Percentiles rank a stretch among this genome's conserved stretches.
These are phyloP conservation scores for Pontoporia blainvillei DNA, from an alignment of 2,113 vertebrate genomes.

Conservation along the genomic window DNA sequence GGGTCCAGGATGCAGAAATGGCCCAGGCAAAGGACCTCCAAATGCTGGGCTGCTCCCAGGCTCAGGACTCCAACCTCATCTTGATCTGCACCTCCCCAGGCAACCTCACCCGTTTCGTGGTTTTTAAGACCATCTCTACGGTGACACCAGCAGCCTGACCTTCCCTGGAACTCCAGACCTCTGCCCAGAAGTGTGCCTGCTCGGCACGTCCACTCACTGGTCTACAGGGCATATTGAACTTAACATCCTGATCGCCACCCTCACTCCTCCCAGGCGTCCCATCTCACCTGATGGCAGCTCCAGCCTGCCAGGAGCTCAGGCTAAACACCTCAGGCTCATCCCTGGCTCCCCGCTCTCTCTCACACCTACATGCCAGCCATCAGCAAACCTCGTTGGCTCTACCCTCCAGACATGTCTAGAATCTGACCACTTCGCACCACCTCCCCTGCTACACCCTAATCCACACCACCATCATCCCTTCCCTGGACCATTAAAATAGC, in stretches of 20 bases:
- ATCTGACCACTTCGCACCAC: not conserved
- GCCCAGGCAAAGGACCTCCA: not conserved
- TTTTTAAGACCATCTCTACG: not conserved
- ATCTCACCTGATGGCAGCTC: fast-evolving
- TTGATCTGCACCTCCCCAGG: not conserved
- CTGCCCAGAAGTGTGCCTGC: too few relatives aligned
- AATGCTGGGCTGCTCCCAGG: not conserved
- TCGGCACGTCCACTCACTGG: fast-evolving
- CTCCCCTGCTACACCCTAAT: fast-evolving
- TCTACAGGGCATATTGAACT: fast-evolving
- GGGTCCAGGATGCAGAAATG: not conserved
- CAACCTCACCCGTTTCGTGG: fast-evolving
- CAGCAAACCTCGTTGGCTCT: not conserved
- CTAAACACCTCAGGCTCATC: not conserved
- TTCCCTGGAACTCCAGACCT: not conserved
- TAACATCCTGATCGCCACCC: not conserved
- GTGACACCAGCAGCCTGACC: too few relatives aligned
- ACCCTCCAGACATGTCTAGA: not conserved
- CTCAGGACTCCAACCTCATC: not conserved
- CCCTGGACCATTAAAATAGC: not conserved
- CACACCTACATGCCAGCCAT: not conserved
- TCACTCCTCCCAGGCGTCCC: not conserved
- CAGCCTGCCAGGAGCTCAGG: too few relatives aligned
- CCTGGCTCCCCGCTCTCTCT: not conserved
- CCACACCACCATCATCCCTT: not conserved